Conservation (phyloP, 2,888 invertebrate species). For the Acrobasis suavella region DNA sequence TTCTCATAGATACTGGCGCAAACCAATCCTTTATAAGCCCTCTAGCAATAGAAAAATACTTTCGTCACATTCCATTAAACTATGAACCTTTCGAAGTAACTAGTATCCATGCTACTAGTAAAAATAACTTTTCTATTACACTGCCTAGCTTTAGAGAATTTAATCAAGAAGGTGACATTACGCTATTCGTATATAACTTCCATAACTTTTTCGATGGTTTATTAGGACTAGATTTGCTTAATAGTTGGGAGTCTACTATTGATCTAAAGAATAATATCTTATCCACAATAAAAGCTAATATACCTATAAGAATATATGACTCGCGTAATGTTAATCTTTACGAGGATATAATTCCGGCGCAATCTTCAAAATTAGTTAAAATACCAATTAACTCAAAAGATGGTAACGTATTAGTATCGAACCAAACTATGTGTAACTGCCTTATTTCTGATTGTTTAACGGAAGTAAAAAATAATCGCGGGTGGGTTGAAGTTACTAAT, state of each 20-base stretch:
- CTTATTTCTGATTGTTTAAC: constrained; percentile 36
- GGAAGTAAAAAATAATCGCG: constrained; percentile 33
- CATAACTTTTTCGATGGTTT: constrained; percentile 41
- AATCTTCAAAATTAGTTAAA: constrained; percentile 32
- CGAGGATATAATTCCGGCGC: constrained; percentile 37
- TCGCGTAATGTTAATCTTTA: constrained; percentile 35
- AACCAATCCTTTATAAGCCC: too few species aligned
- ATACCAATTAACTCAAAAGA: constrained; percentile 32
- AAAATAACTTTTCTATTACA: constrained; percentile 36
- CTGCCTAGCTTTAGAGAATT: constrained; percentile 35
- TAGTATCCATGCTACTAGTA: constrained; percentile 34
- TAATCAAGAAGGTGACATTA: constrained; percentile 27
- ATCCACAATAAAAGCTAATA: constrained; percentile 26
- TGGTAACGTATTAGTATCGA: constrained; percentile 31
- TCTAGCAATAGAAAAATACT: too few species aligned
- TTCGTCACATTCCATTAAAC: too few species aligned
- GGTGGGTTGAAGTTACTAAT: constrained; percentile 34
- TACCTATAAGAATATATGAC: constrained; percentile 32
- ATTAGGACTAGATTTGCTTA: constrained; percentile 37
- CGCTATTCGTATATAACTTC: constrained; percentile 37
- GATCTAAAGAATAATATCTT: constrained; percentile 33
- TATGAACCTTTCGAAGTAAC: constrained; percentile 21
- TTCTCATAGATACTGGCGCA: too few species aligned
- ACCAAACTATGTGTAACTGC: constrained; percentile 36
- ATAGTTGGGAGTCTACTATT: constrained; percentile 34